Conservation (phyloP, 2,113 vertebrate species). For the Tylochromis polylepis region DNA sequence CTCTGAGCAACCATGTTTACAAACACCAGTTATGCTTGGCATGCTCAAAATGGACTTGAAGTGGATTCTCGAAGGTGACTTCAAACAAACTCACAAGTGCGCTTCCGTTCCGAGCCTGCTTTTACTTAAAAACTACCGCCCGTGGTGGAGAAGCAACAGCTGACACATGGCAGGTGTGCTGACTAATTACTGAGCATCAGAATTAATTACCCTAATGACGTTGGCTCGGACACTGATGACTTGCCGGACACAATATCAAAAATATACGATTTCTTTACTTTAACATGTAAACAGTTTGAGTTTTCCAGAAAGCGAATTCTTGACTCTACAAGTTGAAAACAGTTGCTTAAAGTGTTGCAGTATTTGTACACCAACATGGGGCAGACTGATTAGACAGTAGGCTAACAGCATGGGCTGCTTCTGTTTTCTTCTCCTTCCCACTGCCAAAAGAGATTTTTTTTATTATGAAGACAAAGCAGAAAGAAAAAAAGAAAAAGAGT, state of each 20-base stretch:
- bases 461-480: neutral
- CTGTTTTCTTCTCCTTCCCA: neutral
- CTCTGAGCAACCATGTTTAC: neutral
- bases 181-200: slow-evolving; percentile 21
- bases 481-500: neutral
- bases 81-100: neutral
- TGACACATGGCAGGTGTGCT: slow-evolving; percentile 10
- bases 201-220: slow-evolving; percentile 36
- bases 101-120: neutral
- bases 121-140: neutral
- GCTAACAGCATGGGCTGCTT: neutral
- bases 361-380: neutral
- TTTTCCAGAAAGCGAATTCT: neutral
- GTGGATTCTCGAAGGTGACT: neutral
- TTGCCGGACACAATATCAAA: neutral
- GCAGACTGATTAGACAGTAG: neutral
- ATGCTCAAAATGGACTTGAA: neutral
- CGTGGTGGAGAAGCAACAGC: neutral
- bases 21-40: neutral
- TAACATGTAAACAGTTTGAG: neutral
- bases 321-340: neutral
- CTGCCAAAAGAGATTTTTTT: neutral
- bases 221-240: neutral
- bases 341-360: neutral
- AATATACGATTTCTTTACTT: neutral